A percentile compares a stretch with the other conserved stretches of the same genome.
These are phyloP conservation scores for Calidris pugnax DNA, from an alignment of 2,113 vertebrate species.

Conservation along the genomic window DNA sequence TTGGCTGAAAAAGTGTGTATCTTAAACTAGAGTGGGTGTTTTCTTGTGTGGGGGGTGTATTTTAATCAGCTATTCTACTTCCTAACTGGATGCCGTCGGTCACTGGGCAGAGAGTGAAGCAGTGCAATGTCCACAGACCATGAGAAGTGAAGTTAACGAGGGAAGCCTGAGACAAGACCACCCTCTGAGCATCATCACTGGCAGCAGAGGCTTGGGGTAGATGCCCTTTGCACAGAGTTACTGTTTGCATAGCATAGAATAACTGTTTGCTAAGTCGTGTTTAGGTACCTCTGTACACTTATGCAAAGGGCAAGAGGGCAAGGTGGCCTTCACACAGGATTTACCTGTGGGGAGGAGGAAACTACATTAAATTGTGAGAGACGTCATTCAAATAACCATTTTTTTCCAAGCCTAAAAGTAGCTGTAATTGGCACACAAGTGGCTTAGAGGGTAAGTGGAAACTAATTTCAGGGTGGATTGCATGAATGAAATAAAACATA, in stretches of 20 bases:
- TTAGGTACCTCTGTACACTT: conserved; percentile 9
- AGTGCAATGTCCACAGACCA: neutral
- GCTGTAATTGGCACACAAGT: neutral
- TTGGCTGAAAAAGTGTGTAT: neutral
- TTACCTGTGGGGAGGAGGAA: neutral
- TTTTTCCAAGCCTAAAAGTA: neutral
- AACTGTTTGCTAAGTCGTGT: conserved; percentile 44
- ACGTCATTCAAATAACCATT: neutral
- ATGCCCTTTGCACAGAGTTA: conserved; percentile 41
- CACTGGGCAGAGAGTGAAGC: neutral
- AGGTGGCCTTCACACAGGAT: neutral
- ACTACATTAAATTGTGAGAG: neutral
- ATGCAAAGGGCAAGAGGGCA: neutral
- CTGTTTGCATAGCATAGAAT: conserved; percentile 59
- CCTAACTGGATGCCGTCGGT: conserved; percentile 36
- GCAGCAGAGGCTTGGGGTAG: neutral
- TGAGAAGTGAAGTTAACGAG: neutral
- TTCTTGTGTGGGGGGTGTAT: neutral
- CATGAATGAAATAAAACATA: neutral
- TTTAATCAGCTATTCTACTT: neutral
- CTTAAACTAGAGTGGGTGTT: neutral
- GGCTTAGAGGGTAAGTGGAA: neutral
- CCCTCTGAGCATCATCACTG: neutral
- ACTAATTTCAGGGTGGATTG: neutral
- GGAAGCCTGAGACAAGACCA: conserved; percentile 1